Evolutionary conservation across 2,113 vertebrate genomes (phyloP), one percentile per base, ranked within the genome.

Genomic region (Manacus vitellinus): DNA sequence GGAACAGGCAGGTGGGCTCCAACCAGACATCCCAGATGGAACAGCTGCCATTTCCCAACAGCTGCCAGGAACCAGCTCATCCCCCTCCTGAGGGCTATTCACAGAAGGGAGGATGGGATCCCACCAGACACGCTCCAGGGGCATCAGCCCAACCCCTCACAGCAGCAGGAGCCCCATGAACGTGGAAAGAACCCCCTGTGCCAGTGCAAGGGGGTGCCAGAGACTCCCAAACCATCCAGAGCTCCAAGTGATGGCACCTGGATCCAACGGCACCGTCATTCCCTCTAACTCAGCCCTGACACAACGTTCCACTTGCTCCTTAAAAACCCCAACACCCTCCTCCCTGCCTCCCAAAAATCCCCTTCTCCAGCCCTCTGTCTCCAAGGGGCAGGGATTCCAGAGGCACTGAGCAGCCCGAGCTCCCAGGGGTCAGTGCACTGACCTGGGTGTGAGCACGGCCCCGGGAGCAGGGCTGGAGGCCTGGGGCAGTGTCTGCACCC

Each of bases 341-440:
- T 63, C 58, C 19, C 35, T 16, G 28, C 4, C 3, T 18, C 20
- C 31, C 24, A 6, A 10, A 51, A 62, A 12, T 6, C 56, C 8
- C 2, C 52, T 35, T 39, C 37, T 52, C 33, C 2, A 6, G 2
- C 35, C 14, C n/a, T 22, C 6, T 23, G 28, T 3, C 41, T 11
- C 47, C 21, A 19, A 27, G 56, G 39, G 44, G 17, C 73, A 30
- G 24, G 30, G 76, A 15, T 25, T 37, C 1, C 24, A 18, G 67
- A 59, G 33, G 27, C 47, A 21, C 39, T 0, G 7, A 61, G 75
- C 0, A 46, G 20, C 5, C 41, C 8, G 18, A 51, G 65, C 37
- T 70, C 56, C 28, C 4, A 2, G 2, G 8, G 39, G 9, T 9
- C 30, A 9, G 1, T 0, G 5, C 1, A 30, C 0, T 5, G 49